phyloP scores from a whole-genome alignment of 2,888 invertebrate species.

The Taenaris catops region DNA sequence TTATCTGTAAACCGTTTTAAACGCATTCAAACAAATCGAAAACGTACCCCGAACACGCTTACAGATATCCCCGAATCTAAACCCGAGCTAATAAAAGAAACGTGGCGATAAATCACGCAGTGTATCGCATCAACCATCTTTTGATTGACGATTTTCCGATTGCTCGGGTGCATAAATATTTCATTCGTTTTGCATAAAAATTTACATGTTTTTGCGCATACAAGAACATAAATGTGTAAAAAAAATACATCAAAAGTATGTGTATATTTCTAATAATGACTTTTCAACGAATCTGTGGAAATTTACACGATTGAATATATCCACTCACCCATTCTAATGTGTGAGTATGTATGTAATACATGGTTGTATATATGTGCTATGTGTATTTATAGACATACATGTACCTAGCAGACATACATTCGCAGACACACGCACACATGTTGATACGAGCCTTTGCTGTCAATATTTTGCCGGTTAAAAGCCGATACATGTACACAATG shows the following conservation, averaged over 20 bases:
- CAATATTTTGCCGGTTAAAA: no score
- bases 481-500: no score
- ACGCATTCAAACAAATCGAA: slow-evolving; percentile 2
- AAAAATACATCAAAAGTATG: background rate
- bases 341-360: no score
- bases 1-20: slow-evolving; percentile 1
- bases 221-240: background rate
- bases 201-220: slow-evolving; percentile 3
- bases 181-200: slow-evolving; percentile 41
- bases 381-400: no score
- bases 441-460: no score
- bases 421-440: no score
- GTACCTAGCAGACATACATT: no score
- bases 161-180: slow-evolving; percentile 53
- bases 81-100: slow-evolving; percentile 30
- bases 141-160: slow-evolving; percentile 59
- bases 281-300: no score
- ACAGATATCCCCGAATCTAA: slow-evolving; percentile 20
- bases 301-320: no score
- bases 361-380: no score
- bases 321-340: no score
- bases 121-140: slow-evolving; percentile 46
- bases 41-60: slow-evolving; percentile 35
- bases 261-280: no score
- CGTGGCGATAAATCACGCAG: slow-evolving; percentile 26